Evolutionary conservation across 2,797 vertebrate genomes (phyloP).

Genomic region (Leptoclinus maculatus): DNA sequence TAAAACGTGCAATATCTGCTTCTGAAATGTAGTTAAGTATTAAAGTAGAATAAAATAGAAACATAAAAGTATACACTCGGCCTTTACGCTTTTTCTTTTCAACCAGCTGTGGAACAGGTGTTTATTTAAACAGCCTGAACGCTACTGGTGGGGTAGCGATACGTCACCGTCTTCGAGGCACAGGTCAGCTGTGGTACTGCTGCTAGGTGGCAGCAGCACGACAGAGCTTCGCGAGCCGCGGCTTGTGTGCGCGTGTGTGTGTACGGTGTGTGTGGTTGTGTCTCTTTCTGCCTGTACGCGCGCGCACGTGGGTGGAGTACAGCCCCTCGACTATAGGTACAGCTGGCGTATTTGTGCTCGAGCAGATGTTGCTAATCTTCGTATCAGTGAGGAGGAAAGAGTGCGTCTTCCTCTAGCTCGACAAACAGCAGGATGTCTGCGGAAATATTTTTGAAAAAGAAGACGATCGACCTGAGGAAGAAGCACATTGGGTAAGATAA

Average conservation of each 20-base stretch:
- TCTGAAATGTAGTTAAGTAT: not conserved
- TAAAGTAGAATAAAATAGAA: not conserved
- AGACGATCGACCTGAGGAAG: constrained; percentile 89
- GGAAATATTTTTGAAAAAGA: constrained; percentile 85
- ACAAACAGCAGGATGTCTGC: constrained; percentile 67
- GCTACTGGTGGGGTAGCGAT: not conserved
- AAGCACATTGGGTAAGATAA: constrained; percentile 90
- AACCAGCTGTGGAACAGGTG: not conserved
- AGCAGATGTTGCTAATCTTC: not conserved
- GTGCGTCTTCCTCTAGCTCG: not conserved
- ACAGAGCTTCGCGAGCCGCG: not conserved
- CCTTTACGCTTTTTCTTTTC: not conserved
- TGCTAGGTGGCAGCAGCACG: constrained; percentile 29
- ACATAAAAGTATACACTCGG: not conserved
- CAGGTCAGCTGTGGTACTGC: fast-evolving
- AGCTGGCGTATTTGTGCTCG: not conserved
- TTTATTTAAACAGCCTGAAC: not conserved
- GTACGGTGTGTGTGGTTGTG: not conserved
- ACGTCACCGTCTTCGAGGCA: constrained; percentile 3
- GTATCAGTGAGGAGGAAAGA: not conserved
- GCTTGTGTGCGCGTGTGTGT: too few species aligned
- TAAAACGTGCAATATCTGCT: not conserved
- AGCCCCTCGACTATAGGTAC: not conserved
- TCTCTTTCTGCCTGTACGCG: not conserved
- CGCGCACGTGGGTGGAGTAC: not conserved